Evolutionary conservation across 2,888 invertebrate genomes (phyloP).

Genomic region (Dione vanillae): DNA sequence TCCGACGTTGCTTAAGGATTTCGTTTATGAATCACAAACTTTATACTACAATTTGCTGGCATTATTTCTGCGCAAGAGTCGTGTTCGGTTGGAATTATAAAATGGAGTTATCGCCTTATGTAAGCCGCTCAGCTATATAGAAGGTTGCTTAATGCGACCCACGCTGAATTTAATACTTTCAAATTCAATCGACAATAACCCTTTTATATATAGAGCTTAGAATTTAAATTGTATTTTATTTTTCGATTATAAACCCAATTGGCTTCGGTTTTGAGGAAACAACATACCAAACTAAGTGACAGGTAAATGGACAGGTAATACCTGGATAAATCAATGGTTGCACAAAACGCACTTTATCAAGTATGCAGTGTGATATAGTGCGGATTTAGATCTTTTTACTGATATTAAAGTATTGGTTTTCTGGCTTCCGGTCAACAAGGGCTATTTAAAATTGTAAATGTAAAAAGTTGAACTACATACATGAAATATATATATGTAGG

Average conservation of each 20-base stretch:
- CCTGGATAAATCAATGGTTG: constrained; percentile 29
- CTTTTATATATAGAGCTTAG: constrained; percentile 6
- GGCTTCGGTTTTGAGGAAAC: constrained; percentile 33
- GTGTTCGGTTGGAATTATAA: constrained; percentile 61
- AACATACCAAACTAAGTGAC: constrained; percentile 29
- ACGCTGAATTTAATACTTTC: constrained; percentile 35
- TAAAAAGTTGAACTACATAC: no score
- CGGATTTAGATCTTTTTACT: not conserved
- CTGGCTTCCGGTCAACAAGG: not conserved
- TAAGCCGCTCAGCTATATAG: constrained; percentile 46
- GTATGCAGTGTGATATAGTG: no score
- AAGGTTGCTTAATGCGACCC: constrained; percentile 36
- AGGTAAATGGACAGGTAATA: constrained; percentile 31
- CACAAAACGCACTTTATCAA: not conserved
- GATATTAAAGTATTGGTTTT: not conserved
- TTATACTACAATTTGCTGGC: constrained; percentile 53
- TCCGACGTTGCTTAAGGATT: constrained; percentile 48
- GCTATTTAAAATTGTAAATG: no score
- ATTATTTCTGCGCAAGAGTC: constrained; percentile 43
- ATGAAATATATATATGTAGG: no score
- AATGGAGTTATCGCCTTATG: constrained; percentile 56
- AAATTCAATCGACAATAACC: constrained; percentile 15
- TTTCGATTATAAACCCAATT: constrained; percentile 23
- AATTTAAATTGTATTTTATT: constrained; percentile 15
- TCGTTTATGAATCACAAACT: constrained; percentile 52